Evolutionary conservation across 2,888 invertebrate species (phyloP).

Genomic region (Ischnus inquisitorius): DNA sequence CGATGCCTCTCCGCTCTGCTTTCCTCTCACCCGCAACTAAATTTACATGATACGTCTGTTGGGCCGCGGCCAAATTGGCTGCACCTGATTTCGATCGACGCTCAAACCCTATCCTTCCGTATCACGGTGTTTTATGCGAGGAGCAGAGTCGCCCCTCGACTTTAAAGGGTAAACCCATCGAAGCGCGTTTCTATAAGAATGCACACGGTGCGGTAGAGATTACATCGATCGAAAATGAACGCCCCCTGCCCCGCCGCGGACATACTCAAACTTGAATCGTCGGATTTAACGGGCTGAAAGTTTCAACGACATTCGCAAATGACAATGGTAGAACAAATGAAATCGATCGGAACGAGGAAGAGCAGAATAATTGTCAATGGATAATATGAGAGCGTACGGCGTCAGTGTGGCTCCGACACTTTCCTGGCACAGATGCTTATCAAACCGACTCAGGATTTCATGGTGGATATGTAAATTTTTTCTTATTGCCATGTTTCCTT

Average conservation of each 20-base stretch:
- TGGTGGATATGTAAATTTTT: background rate
- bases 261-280: slow-evolving; percentile 75
- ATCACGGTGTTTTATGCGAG: slow-evolving; percentile 79
- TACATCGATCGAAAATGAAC: slow-evolving; percentile 51
- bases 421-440: slow-evolving; percentile 35
- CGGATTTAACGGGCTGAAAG: slow-evolving; percentile 80
- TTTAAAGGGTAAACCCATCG: slow-evolving; percentile 1
- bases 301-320: slow-evolving; percentile 71
- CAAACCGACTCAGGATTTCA: background rate
- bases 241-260: slow-evolving; percentile 11
- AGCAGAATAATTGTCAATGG: slow-evolving; percentile 19
- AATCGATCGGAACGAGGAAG: slow-evolving; percentile 3
- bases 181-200: slow-evolving; percentile 17
- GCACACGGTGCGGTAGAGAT: slow-evolving; percentile 42
- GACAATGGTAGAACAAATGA: slow-evolving; percentile 45
- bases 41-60: slow-evolving; percentile 79
- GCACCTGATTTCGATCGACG: slow-evolving; percentile 82
- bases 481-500: background rate
- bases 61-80: slow-evolving; percentile 81
- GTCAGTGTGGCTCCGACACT: slow-evolving; percentile 20
- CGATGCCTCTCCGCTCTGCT: slow-evolving; percentile 49
- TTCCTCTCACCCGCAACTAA: slow-evolving; percentile 55
- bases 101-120: slow-evolving; percentile 59
- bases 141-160: background rate
- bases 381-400: background rate